These are phyloP conservation scores for Fulmarus glacialis DNA, from an alignment of 2,113 vertebrate genomes.

Conservation along the genomic window DNA sequence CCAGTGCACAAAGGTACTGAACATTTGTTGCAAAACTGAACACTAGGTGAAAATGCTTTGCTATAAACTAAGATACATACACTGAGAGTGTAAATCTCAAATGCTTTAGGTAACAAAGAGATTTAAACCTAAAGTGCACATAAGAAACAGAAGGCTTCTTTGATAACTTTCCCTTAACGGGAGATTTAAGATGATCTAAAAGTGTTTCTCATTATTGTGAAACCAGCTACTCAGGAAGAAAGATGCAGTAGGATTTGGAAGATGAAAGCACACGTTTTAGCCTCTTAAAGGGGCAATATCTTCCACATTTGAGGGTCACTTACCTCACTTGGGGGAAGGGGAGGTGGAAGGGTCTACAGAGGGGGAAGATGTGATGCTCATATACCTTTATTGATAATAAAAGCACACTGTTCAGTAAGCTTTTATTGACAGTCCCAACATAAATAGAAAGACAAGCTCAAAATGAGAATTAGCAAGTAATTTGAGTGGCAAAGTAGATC, in stretches of 20 bases:
- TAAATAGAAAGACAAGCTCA: not conserved
- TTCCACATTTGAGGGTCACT: not conserved
- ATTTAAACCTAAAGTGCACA: not conserved
- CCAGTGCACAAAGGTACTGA: not conserved
- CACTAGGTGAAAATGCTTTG: not conserved
- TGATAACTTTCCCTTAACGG: not conserved
- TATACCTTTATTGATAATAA: not conserved
- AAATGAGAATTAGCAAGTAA: conserved; percentile 26
- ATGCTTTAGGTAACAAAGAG: not conserved
- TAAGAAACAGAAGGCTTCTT: not conserved
- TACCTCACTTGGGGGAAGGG: not conserved
- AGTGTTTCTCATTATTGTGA: not conserved
- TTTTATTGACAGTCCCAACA: not conserved
- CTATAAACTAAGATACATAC: not conserved
- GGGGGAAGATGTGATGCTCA: not conserved
- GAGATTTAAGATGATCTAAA: not conserved
- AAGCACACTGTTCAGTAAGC: not conserved
- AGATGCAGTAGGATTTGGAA: not conserved
- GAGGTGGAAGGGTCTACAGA: not conserved
- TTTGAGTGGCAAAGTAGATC: conserved; percentile 26
- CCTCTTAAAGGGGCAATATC: not conserved
- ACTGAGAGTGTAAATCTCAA: not conserved
- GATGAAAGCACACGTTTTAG: not conserved
- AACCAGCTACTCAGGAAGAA: not conserved
- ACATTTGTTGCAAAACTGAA: not conserved